Conservation (phyloP, 2,888 invertebrate genomes). For the Mythimna impura region DNA sequence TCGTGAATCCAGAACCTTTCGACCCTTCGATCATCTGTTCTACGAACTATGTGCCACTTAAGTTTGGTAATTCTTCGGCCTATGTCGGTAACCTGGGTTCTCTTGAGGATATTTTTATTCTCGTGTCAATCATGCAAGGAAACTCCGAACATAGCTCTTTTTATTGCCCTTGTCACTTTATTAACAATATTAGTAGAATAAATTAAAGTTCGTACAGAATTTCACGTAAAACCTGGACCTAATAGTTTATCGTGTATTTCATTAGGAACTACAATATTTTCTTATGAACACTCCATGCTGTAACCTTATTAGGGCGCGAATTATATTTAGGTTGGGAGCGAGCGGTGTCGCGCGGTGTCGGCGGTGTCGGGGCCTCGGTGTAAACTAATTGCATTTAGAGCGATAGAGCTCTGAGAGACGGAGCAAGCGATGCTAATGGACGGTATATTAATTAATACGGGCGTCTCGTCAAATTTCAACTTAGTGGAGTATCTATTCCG, state of each 20-base stretch:
- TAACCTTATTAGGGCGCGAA: slow-evolving; percentile 86
- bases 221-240: slow-evolving; percentile 44
- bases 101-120: no score
- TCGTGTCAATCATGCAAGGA: no score
- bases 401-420: slow-evolving; percentile 83
- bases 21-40: no score
- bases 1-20: no score
- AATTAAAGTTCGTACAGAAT: slow-evolving; percentile 30
- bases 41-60: no score
- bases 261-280: slow-evolving; percentile 81
- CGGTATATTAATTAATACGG: slow-evolving; percentile 88
- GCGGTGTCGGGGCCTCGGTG: slow-evolving; percentile 79
- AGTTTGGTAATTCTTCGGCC: no score
- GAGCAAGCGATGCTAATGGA: slow-evolving; percentile 88
- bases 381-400: slow-evolving; percentile 87
- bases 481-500: slow-evolving; percentile 80
- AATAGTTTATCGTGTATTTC: slow-evolving; percentile 70
- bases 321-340: slow-evolving; percentile 85
- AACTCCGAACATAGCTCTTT: no score
- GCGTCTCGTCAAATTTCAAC: slow-evolving; percentile 86
- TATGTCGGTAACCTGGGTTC: no score
- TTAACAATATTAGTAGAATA: neutral
- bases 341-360: slow-evolving; percentile 80
- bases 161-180: neutral
- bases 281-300: slow-evolving; percentile 81